phyloP scores from a whole-genome alignment of 2,113 vertebrate species.

The rat (Rattus norvegicus) region GRCr8 NC_086019.1:11558001-11558500 shows the following conservation, averaged over 20 bases:
- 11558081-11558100: background rate
- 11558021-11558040: background rate
- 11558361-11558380: background rate
- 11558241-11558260: background rate
- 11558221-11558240: background rate
- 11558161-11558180: background rate
- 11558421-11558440: background rate
- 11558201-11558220: background rate
- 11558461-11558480: background rate
- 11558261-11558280: background rate
- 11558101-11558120: background rate
- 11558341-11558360: background rate
- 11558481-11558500: background rate
- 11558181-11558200: background rate
- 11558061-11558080: background rate
- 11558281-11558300: background rate
- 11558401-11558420: background rate
- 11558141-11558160: background rate
- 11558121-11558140: background rate
- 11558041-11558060: too few species aligned
- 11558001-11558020: background rate
- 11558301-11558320: background rate
- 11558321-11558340: background rate
- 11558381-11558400: background rate
- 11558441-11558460: background rate